Evolutionary conservation across 2,888 invertebrate genomes (phyloP).

Genomic region (Melanotus villosus): DNA sequence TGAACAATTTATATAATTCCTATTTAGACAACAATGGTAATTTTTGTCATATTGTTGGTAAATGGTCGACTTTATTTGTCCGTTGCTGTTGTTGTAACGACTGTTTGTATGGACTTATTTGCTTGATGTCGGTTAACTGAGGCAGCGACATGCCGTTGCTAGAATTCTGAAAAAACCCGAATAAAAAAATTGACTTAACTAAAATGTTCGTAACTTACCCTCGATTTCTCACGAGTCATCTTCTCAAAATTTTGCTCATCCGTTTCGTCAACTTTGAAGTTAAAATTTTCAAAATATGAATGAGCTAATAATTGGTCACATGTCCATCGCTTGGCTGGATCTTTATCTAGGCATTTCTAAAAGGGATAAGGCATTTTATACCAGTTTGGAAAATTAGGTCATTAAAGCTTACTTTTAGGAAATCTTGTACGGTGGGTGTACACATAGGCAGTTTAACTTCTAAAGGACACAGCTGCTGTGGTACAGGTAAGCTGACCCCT

Average conservation of each 20-base stretch:
- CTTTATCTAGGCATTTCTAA: slow-evolving; percentile 95
- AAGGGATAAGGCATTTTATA: too few relatives aligned
- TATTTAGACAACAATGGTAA: slow-evolving; percentile 51
- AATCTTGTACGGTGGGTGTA: slow-evolving; percentile 82
- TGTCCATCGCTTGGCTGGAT: slow-evolving; percentile 92
- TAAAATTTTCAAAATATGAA: slow-evolving; percentile 92
- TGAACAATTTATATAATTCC: slow-evolving; percentile 42
- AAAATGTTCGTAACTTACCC: slow-evolving; percentile 68
- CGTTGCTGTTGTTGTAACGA: slow-evolving; percentile 48
- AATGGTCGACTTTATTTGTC: slow-evolving; percentile 74
- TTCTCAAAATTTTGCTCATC: slow-evolving; percentile 74
- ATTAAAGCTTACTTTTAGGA: slow-evolving; percentile 85
- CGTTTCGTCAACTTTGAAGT: slow-evolving; percentile 83
- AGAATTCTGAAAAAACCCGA: slow-evolving; percentile 65
- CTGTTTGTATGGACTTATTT: slow-evolving; percentile 69
- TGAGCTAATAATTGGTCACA: slow-evolving; percentile 93
- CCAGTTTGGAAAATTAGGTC: too few relatives aligned
- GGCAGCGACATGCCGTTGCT: slow-evolving; percentile 77
- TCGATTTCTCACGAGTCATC: slow-evolving; percentile 75
- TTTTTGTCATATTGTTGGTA: slow-evolving; percentile 82
- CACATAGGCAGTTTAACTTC: slow-evolving; percentile 89
- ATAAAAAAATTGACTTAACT: too few relatives aligned
- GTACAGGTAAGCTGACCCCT: slow-evolving; percentile 93
- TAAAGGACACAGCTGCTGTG: slow-evolving; percentile 86
- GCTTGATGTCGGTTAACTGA: slow-evolving; percentile 73